Conservation (phyloP, 1,140 invertebrate genomes). For the Drosophila arizonae region DNA sequence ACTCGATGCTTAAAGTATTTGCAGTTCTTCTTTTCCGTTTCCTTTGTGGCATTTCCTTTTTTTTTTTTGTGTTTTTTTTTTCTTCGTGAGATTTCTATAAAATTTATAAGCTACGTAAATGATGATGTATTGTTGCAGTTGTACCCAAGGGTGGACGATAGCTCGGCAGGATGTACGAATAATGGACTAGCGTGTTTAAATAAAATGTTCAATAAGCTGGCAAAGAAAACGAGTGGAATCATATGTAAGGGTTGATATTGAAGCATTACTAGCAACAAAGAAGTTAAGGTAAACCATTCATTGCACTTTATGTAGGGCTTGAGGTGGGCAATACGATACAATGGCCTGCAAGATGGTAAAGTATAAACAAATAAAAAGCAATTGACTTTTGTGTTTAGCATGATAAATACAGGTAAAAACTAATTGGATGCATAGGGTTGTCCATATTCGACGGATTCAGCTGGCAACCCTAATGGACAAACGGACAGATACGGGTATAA, state of each 20-base stretch:
- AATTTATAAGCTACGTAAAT: conserved; percentile 63
- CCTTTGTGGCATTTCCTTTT: conserved; percentile 4
- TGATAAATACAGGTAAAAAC: too few relatives aligned
- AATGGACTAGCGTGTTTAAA: conserved; percentile 36
- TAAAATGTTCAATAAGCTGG: conserved; percentile 8
- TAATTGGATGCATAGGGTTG: too few relatives aligned
- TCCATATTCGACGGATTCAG: too few relatives aligned
- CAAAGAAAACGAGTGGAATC: not conserved
- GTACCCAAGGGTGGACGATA: conserved; percentile 22
- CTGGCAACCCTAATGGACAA: too few relatives aligned
- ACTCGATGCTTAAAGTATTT: conserved; percentile 57
- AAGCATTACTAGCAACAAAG: not conserved
- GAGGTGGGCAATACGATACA: too few relatives aligned
- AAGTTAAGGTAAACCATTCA: too few relatives aligned
- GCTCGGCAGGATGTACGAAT: not conserved
- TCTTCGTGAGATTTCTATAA: conserved; percentile 30
- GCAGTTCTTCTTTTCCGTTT: conserved; percentile 13
- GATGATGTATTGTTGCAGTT: conserved; percentile 65
- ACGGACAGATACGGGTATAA: too few relatives aligned
- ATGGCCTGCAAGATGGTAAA: too few relatives aligned
- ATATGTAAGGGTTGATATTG: conserved; percentile 1
- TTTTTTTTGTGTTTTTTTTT: not conserved
- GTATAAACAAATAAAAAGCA: too few relatives aligned
- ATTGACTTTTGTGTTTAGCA: too few relatives aligned
- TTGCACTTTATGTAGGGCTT: too few relatives aligned